A percentile compares a stretch with the other conserved stretches of the same genome.
Evolutionary conservation across 1,140 invertebrate species (phyloP).

Genomic region (Drosophila bocki): DNA sequence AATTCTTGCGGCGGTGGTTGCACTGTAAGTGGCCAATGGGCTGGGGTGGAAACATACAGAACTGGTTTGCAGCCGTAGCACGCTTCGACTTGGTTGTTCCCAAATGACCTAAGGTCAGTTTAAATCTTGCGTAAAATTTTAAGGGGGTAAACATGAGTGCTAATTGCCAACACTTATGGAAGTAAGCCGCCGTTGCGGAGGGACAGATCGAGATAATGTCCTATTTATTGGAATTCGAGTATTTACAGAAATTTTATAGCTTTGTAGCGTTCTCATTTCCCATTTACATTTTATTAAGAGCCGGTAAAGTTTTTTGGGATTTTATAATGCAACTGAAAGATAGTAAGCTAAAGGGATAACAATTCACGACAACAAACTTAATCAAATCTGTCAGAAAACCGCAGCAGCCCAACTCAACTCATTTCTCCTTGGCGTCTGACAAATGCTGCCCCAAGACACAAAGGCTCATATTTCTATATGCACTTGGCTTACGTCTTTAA

Average conservation of each 20-base stretch:
- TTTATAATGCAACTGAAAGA: neutral
- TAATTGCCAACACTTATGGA: slow-evolving; percentile 47
- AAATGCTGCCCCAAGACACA: slow-evolving; percentile 64
- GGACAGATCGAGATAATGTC: slow-evolving; percentile 7
- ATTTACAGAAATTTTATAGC: too few relatives aligned
- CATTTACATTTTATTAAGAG: neutral
- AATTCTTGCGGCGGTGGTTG: slow-evolving; percentile 52
- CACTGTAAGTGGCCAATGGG: slow-evolving; percentile 8
- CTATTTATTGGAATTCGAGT: neutral
- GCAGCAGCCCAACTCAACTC: slow-evolving; percentile 64
- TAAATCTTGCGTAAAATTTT: slow-evolving; percentile 69
- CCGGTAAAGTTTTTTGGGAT: neutral
- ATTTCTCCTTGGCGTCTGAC: slow-evolving; percentile 47
- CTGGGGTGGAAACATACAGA: slow-evolving; percentile 13
- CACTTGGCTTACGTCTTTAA: slow-evolving; percentile 41
- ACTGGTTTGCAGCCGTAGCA: slow-evolving; percentile 45
- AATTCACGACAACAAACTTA: slow-evolving; percentile 56
- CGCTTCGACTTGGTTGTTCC: slow-evolving; percentile 32
- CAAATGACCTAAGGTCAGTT: slow-evolving; percentile 71
- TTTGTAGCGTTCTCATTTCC: too few relatives aligned
- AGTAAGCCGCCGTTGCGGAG: slow-evolving; percentile 5
- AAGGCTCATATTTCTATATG: slow-evolving; percentile 47
- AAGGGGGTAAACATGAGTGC: slow-evolving; percentile 12
- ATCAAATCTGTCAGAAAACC: slow-evolving; percentile 72
- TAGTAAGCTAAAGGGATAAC: slow-evolving; percentile 18